A percentile compares a stretch with the other conserved stretches of the same genome.
Conservation (phyloP, 2,797 vertebrate genomes). For the Onychomys arenicola region DNA sequence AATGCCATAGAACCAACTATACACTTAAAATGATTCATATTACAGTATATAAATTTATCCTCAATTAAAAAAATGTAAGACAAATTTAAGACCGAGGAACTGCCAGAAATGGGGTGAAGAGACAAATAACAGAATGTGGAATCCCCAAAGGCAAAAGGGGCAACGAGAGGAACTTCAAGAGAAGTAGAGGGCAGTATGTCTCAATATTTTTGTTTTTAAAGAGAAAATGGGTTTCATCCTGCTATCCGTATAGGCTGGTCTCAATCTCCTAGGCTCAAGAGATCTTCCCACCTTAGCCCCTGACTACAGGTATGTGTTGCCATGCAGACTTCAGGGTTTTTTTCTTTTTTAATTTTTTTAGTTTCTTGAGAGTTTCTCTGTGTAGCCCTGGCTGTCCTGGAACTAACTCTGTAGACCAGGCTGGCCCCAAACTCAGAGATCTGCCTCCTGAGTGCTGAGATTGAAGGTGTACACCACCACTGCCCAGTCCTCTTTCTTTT, state of each 20-base stretch:
- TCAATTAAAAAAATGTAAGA: neutral
- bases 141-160: rapidly evolving
- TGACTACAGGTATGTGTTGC: neutral
- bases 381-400: neutral
- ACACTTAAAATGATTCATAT: neutral
- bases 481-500: neutral
- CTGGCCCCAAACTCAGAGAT: neutral
- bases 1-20: rapidly evolving
- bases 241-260: neutral
- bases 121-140: rapidly evolving
- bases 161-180: neutral
- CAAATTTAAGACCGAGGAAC: neutral
- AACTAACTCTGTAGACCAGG: neutral
- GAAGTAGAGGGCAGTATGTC: neutral
- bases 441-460: neutral
- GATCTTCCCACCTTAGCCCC: neutral
- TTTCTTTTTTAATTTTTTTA: neutral
- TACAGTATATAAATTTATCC: neutral
- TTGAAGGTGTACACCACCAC: neutral
- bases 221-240: neutral
- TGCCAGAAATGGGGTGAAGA: neutral
- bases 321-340: no score
- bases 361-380: neutral
- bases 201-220: neutral
- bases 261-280: neutral